Conservation (phyloP, 2,113 vertebrate genomes). For the Dasyurus viverrinus region DNA sequence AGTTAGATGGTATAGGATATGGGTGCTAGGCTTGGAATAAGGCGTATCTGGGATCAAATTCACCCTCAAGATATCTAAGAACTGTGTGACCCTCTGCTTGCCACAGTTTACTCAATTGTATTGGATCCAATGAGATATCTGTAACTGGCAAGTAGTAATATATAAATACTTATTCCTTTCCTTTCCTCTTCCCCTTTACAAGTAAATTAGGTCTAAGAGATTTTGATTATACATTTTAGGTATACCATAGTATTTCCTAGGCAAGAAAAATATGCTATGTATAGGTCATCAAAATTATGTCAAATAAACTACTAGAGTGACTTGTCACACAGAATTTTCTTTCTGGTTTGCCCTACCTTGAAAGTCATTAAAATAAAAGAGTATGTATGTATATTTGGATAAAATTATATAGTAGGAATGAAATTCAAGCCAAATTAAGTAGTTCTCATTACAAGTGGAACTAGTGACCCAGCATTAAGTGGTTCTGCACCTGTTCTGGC, state of each 20-base stretch:
- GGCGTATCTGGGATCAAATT: background rate
- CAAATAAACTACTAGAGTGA: background rate
- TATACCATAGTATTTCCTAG: background rate
- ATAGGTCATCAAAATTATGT: conserved; percentile 19
- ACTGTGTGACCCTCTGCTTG: background rate
- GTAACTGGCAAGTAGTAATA: background rate
- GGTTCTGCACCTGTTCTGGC: conserved; percentile 61
- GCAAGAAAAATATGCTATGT: background rate
- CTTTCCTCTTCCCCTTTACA: background rate
- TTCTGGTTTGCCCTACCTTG: background rate
- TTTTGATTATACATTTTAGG: conserved; percentile 28
- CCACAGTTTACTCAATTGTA: background rate
- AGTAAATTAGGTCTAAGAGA: conserved; percentile 10
- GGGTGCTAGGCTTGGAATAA: background rate
- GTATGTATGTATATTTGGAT: background rate
- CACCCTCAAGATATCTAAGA: background rate
- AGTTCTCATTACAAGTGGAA: conserved; percentile 52
- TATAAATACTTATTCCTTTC: background rate
- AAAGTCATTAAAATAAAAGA: background rate
- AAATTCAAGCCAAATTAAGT: conserved; percentile 58
- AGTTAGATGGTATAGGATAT: background rate
- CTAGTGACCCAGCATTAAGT: conserved; percentile 45
- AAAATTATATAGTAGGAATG: conserved; percentile 17
- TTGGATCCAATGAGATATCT: background rate
- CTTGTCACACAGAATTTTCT: background rate